These are phyloP conservation scores for Drosophila nigromelanica DNA, from an alignment of 1,140 invertebrate genomes.

Conservation along the genomic window DNA sequence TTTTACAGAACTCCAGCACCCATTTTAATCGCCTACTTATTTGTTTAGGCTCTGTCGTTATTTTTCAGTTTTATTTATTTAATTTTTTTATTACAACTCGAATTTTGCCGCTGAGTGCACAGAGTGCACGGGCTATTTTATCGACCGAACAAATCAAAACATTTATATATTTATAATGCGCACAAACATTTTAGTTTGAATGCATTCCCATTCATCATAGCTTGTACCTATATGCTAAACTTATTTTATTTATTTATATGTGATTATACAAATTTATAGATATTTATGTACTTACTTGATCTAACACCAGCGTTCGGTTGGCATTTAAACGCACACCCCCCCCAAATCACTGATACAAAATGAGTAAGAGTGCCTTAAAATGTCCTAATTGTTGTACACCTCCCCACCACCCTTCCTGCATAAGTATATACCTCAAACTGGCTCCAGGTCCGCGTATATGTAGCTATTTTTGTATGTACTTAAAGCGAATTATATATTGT, in stretches of 20 bases:
- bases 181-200: slow-evolving; percentile 29
- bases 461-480: slow-evolving; percentile 39
- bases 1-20: slow-evolving; percentile 5
- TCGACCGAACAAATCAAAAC: background rate
- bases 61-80: background rate
- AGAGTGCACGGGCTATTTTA: background rate
- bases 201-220: slow-evolving; percentile 16
- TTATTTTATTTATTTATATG: slow-evolving; percentile 22
- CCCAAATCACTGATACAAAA: slow-evolving; percentile 15
- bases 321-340: slow-evolving; percentile 60
- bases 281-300: background rate
- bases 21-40: slow-evolving; percentile 53
- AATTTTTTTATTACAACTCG: slow-evolving; percentile 26
- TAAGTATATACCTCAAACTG: slow-evolving; percentile 46
- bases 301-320: slow-evolving; percentile 36
- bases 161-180: slow-evolving; percentile 18
- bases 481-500: slow-evolving; percentile 27
- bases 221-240: slow-evolving; percentile 5
- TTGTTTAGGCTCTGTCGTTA: slow-evolving; percentile 1
- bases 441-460: slow-evolving; percentile 30
- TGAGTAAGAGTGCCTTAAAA: slow-evolving; percentile 67
- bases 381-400: slow-evolving; percentile 45
- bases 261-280: slow-evolving; percentile 13
- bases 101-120: slow-evolving; percentile 12
- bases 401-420: slow-evolving; percentile 2